Evolutionary conservation across 2,888 invertebrate species (phyloP).

Genomic region (Alcis repandata): DNA sequence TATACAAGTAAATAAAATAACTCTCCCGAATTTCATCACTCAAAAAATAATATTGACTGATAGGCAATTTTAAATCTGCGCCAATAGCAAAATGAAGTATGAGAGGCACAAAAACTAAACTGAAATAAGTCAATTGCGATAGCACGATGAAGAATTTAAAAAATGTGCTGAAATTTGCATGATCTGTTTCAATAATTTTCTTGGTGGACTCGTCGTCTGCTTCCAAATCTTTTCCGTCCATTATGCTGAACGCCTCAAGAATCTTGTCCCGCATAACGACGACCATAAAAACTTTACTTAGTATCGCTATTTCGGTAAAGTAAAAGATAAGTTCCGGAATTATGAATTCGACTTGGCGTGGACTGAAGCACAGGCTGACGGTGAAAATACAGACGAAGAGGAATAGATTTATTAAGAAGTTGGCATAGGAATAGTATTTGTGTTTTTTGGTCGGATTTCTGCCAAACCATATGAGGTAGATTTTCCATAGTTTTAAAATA

Average conservation of each 20-base stretch:
- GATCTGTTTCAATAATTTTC: constrained; percentile 55
- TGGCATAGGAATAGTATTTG: constrained; percentile 63
- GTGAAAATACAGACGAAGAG: constrained; percentile 65
- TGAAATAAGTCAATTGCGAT: constrained; percentile 55
- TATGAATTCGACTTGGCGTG: constrained; percentile 64
- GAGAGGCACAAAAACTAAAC: constrained; percentile 59
- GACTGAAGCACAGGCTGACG: constrained; percentile 69
- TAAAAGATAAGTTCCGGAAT: constrained; percentile 71
- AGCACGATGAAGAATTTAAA: constrained; percentile 59
- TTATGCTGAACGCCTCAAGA: constrained; percentile 58
- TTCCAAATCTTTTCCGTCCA: constrained; percentile 66
- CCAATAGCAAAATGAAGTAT: constrained; percentile 56
- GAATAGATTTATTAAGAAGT: constrained; percentile 57
- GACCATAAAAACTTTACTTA: constrained; percentile 67
- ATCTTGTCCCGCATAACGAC: constrained; percentile 63
- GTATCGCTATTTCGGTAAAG: constrained; percentile 65
- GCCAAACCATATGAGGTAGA: constrained; percentile 71
- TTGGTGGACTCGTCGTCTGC: constrained; percentile 56
- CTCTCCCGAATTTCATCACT: constrained; percentile 57
- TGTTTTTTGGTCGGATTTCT: constrained; percentile 56
- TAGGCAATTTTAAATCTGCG: constrained; percentile 62
- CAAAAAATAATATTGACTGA: constrained; percentile 75
- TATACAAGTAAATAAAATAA: constrained; percentile 61
- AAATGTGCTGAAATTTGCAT: constrained; percentile 54
- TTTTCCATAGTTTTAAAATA: constrained; percentile 60